These are phyloP conservation scores for Popillia japonica DNA, from an alignment of 1,140 invertebrate genomes.

Conservation along the genomic window DNA sequence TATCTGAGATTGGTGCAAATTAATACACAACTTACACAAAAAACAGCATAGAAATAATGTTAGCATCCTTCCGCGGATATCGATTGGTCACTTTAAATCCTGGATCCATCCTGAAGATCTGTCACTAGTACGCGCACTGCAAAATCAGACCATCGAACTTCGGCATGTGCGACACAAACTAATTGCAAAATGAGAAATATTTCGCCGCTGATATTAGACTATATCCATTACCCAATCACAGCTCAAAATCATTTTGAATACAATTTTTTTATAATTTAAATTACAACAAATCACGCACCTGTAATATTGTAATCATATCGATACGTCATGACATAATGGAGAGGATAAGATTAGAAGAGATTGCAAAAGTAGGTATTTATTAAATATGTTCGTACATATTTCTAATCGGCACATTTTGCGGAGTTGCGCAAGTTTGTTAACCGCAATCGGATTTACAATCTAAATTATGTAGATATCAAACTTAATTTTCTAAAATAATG, in stretches of 20 bases:
- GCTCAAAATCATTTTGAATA: not conserved
- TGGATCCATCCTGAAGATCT: constrained; percentile 31
- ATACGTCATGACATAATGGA: not conserved
- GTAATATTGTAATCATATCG: not conserved
- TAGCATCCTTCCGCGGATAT: constrained; percentile 2
- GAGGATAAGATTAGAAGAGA: not conserved
- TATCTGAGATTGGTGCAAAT: too few relatives aligned
- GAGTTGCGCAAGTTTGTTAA: too few relatives aligned
- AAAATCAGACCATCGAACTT: not conserved
- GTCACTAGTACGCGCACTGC: not conserved
- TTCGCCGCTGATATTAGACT: not conserved
- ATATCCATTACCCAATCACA: not conserved
- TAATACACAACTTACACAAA: constrained; percentile 21
- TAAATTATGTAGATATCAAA: too few relatives aligned
- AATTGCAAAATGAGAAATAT: too few relatives aligned
- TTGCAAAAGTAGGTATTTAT: not conserved
- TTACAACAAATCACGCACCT: not conserved
- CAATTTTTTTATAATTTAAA: not conserved
- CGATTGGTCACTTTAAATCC: not conserved
- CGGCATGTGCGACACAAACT: too few relatives aligned
- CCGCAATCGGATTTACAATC: too few relatives aligned
- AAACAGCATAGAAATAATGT: constrained; percentile 14
- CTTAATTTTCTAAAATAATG: too few relatives aligned
- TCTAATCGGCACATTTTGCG: too few relatives aligned
- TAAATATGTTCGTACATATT: not conserved